phyloP scores from a whole-genome alignment of 2,797 vertebrate genomes.

The Muscicapa comitata region DNA sequence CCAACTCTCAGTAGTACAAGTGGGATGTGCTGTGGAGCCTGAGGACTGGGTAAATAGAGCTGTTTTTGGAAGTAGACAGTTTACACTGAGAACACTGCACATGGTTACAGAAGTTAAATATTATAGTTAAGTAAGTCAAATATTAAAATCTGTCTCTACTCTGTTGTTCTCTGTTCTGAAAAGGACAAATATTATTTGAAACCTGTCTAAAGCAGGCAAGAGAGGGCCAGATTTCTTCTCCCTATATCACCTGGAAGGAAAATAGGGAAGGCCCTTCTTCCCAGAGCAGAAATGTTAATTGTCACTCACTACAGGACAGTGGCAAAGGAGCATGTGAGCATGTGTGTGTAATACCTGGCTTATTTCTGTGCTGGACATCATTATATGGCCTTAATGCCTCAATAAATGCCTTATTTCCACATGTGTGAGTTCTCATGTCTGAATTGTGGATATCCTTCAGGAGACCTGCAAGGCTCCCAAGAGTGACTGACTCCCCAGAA shows the following conservation, averaged over 20 bases:
- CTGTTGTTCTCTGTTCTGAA: neutral
- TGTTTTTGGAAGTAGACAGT: neutral
- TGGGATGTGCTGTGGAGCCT: neutral
- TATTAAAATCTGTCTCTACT: neutral
- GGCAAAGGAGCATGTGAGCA: accelerated
- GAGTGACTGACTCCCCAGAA: neutral
- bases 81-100: neutral
- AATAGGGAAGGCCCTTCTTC: neutral
- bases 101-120: neutral
- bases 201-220: neutral
- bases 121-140: neutral
- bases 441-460: neutral
- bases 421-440: neutral
- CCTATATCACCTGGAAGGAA: neutral
- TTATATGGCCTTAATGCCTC: neutral
- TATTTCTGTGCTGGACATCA: neutral
- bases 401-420: neutral
- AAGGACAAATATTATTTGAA: neutral
- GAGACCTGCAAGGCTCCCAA: neutral
- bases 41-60: neutral
- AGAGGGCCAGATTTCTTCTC: neutral
- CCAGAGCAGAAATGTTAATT: neutral
- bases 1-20: neutral
- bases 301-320: neutral
- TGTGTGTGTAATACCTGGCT: accelerated